Conservation (phyloP, 2,113 vertebrate species). For the Rhinopithecus roxellana region DNA sequence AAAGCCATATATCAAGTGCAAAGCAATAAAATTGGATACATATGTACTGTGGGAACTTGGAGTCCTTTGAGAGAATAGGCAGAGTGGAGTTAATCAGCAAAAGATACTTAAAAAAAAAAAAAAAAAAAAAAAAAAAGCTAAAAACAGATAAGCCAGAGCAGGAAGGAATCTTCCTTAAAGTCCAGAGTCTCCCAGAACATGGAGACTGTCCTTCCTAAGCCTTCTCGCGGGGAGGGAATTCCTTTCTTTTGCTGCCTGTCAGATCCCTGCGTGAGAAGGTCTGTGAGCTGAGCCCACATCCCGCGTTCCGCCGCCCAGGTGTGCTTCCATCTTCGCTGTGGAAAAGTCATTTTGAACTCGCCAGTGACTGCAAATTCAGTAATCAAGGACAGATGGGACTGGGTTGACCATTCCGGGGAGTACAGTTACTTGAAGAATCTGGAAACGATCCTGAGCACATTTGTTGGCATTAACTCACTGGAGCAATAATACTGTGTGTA, state of each 20-base stretch:
- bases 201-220: background rate
- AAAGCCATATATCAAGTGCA: slow-evolving; percentile 67
- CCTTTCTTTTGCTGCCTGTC: background rate
- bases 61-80: slow-evolving; percentile 62
- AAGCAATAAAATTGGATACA: slow-evolving; percentile 74
- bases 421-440: slow-evolving; percentile 63
- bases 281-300: background rate
- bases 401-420: background rate
- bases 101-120: background rate
- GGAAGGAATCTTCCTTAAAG: slow-evolving; percentile 41
- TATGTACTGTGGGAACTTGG: slow-evolving; percentile 70
- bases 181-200: background rate
- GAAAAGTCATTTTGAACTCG: slow-evolving; percentile 37
- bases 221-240: background rate
- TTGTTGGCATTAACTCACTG: slow-evolving; percentile 68
- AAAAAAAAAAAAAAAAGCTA: background rate
- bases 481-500: slow-evolving; percentile 60
- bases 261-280: background rate
- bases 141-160: slow-evolving; percentile 50
- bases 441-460: slow-evolving; percentile 72
- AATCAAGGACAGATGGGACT: slow-evolving; percentile 43
- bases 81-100: slow-evolving; percentile 69
- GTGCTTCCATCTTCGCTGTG: background rate
- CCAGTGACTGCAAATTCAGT: slow-evolving; percentile 50
- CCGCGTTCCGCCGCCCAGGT: background rate